These are phyloP conservation scores for Trachurus trachurus DNA, from an alignment of 2,797 vertebrate genomes.

Conservation along the genomic window DNA sequence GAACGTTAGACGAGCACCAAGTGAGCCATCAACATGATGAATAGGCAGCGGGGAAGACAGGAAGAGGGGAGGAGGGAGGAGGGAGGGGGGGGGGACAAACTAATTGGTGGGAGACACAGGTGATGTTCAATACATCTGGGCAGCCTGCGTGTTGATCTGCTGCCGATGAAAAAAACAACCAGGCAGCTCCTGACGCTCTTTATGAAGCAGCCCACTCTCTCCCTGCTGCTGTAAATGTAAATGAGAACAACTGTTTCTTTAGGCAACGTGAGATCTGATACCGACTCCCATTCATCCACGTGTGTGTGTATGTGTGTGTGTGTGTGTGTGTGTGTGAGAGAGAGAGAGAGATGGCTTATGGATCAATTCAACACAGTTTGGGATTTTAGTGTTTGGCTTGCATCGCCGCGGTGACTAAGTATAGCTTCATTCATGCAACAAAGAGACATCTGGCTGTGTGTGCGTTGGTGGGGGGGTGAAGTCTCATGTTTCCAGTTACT, in stretches of 20 bases:
- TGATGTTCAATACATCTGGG: conserved; percentile 66
- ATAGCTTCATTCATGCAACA: conserved; percentile 58
- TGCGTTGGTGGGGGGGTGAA: neutral
- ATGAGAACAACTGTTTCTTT: conserved; percentile 46
- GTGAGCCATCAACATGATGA: conserved; percentile 84
- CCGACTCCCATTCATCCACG: conserved; percentile 14
- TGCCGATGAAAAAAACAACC: conserved; percentile 41
- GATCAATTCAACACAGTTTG: conserved; percentile 26
- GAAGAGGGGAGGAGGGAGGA: conserved; percentile 1
- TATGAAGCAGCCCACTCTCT: conserved; percentile 36
- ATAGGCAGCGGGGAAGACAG: conserved; percentile 55
- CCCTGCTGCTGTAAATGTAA: conserved; percentile 27
- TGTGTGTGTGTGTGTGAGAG: too few species aligned
- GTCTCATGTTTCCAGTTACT: conserved; percentile 31
- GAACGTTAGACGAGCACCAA: conserved; percentile 75
- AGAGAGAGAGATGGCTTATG: conserved; percentile 20
- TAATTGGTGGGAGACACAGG: conserved; percentile 70
- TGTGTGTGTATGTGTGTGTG: neutral
- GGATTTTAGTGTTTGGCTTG: conserved; percentile 27
- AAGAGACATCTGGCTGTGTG: conserved; percentile 56
- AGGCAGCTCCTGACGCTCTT: conserved; percentile 5
- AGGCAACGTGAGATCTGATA: conserved; percentile 32
- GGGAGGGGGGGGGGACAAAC: conserved; percentile 29
- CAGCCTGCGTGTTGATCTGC: conserved; percentile 37
- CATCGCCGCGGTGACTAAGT: conserved; percentile 21